Base-by-base conservation (phyloP, 2,797 vertebrate species). In the Helostoma temminkii region DNA sequence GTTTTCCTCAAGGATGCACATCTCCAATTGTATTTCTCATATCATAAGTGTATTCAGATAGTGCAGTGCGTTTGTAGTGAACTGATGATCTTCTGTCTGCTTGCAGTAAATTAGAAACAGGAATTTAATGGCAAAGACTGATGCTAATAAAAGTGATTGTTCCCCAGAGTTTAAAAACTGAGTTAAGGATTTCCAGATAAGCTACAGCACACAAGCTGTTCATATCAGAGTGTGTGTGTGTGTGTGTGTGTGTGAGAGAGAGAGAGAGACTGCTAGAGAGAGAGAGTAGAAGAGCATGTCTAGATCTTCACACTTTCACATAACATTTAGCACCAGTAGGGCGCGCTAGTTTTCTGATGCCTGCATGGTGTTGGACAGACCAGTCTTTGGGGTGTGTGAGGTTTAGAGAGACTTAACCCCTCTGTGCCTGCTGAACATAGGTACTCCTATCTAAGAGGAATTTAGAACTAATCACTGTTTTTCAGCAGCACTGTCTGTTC, bases 311-410 rank as follows among this genome's bases (percentile, higher is more conserved):
- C 63, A 72, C 26, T 11, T 16, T 45, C 43, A 66, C 60, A 49
- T 12, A 58, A 26, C 64, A 50, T 64, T 65, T 42, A 53, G 26
- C 71, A 53, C 81, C 83, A 85, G 81, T 53, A 84, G 86, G 67
- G 83, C 41, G 84, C 55, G 80, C 84, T 73, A 42, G 54, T 64
- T 72, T 78, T 66, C 74, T 74, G 53, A 68, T 30, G 46, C 32
- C 34, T 28, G 25, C 16, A 9, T n/a, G 16, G 50, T 15, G 26
- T 36, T 4, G 22, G 7, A 50, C 52, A 25, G 41, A 73, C 9
- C 36, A 61, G 21, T 36, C 61, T 21, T 21, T 41, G 21, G 19
- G 49, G 63, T 54, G 41, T 32, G 19, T 15, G 16, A 1, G 8
- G 2, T 11, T 19, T 3, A 9, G n/a, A 12, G 21, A 24, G 24